Evolutionary conservation across 2,888 invertebrate genomes (phyloP), one percentile per base, ranked within the genome.

Genomic region (Anodontia alba): DNA sequence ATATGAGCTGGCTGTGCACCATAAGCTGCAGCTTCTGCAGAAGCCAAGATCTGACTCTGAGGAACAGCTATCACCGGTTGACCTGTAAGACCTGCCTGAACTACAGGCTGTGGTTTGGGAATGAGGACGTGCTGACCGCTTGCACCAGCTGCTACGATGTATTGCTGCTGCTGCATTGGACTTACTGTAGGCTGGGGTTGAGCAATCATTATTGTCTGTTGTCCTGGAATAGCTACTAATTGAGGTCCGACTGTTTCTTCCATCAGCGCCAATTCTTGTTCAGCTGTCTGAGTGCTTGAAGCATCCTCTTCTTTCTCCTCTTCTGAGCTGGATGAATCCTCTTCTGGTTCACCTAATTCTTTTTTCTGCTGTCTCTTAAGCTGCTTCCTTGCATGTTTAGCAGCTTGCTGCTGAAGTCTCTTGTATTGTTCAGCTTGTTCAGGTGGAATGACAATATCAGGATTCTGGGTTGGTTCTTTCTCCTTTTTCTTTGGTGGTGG

Each of bases 361-460:
- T 89, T 86, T 73, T 90, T 91, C 95, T 98, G 92, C 95, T 98
- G 86, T 26, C 89, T 80, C 66, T 90, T 83, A 95, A 98, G 91
- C 95, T 98, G 86, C 96, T 97, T 94, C 95, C 98, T 89, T 97
- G 98, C 88, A 94, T 98, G 94, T 96, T 98, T 88, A 95, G 98
- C 91, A 97, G 98, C 94, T 95, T 98, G 87, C 94, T 98, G 75
- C 96, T 92, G 92, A 29, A 93, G 86, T 49, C 87, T 90, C 72
- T 92, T 90, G 78, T 93, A 94, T 81, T 91, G 92, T 71, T 93
- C 93, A 43, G 88, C 92, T 78, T 93, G 93, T 77, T 94, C 94
- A 17, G 94, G 93, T 23, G 93, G 93, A 73, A 93, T 92, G 38
- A 88, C 88, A 82, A 89, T 87, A 29, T 84, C 86, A 10, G 88